A percentile compares a stretch with the other conserved stretches of the same genome.
These are phyloP conservation scores for Clarias gariepinus DNA, from an alignment of 2,113 vertebrate species.

Conservation along the genomic window DNA sequence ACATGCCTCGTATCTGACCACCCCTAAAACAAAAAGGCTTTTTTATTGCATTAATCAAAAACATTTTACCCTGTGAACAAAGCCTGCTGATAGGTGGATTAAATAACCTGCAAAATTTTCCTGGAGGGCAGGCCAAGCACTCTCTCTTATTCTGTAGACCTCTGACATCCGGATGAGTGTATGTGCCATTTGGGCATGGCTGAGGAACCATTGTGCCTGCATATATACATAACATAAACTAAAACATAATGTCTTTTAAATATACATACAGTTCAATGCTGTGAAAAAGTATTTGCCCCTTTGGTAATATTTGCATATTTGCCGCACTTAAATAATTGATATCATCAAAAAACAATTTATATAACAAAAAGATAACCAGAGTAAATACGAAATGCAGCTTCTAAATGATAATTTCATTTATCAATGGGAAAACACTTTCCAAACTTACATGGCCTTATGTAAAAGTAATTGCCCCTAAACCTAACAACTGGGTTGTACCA, in stretches of 20 bases:
- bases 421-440: too few relatives aligned
- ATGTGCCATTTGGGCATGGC: conserved; percentile 84
- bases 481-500: too few relatives aligned
- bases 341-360: too few relatives aligned
- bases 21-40: conserved; percentile 55
- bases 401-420: too few relatives aligned
- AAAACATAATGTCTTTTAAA: neutral
- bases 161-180: conserved; percentile 67
- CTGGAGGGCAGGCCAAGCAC: conserved; percentile 82
- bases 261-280: too few relatives aligned
- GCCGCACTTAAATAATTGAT: too few relatives aligned
- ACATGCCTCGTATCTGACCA: conserved; percentile 78
- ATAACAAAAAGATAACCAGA: too few relatives aligned
- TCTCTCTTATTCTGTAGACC: conserved; percentile 80
- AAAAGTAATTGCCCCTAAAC: too few relatives aligned
- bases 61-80: neutral
- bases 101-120: conserved; percentile 84
- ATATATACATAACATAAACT: conserved; percentile 3
- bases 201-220: conserved; percentile 79
- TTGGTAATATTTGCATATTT: too few relatives aligned
- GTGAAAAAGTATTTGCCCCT: too few relatives aligned
- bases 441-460: too few relatives aligned
- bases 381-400: too few relatives aligned
- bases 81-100: neutral
- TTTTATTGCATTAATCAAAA: neutral